Evolutionary conservation across 2,113 vertebrate genomes (phyloP).

Genomic region (Todiramphus chloris): DNA sequence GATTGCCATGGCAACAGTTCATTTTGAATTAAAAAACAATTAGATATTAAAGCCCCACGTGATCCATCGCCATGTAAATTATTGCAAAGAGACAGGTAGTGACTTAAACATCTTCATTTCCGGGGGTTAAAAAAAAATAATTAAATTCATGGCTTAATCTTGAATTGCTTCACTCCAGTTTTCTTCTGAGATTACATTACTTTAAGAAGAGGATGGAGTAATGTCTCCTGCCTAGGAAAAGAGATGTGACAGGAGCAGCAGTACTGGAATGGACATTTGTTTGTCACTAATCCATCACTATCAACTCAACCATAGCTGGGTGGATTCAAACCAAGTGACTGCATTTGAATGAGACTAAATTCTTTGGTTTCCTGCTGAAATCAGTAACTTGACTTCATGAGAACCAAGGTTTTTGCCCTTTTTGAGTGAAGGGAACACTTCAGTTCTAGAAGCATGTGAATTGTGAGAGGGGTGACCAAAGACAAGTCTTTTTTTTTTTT

Average conservation of each 20-base stretch:
- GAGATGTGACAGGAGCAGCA: neutral
- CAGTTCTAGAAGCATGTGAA: neutral
- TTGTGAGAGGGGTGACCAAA: neutral
- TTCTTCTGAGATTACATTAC: neutral
- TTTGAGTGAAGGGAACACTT: neutral
- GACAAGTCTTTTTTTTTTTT: neutral
- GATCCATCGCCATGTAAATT: neutral
- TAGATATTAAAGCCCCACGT: neutral
- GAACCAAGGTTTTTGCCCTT: neutral
- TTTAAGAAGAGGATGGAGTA: neutral
- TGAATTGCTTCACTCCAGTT: neutral
- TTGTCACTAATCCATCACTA: neutral
- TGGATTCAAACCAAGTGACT: neutral
- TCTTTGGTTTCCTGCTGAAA: neutral
- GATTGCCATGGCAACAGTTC: constrained; percentile 46
- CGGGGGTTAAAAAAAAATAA: neutral
- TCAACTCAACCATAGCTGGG: neutral
- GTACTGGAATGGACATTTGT: neutral
- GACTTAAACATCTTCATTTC: neutral
- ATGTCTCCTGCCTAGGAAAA: neutral
- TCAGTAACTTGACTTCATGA: neutral
- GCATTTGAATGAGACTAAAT: neutral
- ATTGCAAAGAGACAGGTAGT: neutral
- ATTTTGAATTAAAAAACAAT: neutral
- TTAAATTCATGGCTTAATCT: neutral